Evolutionary conservation across 30 jellyfish, hydroid and myxozoan genomes (phyloP).

Genomic region (Pseudorhiza aurosa): DNA sequence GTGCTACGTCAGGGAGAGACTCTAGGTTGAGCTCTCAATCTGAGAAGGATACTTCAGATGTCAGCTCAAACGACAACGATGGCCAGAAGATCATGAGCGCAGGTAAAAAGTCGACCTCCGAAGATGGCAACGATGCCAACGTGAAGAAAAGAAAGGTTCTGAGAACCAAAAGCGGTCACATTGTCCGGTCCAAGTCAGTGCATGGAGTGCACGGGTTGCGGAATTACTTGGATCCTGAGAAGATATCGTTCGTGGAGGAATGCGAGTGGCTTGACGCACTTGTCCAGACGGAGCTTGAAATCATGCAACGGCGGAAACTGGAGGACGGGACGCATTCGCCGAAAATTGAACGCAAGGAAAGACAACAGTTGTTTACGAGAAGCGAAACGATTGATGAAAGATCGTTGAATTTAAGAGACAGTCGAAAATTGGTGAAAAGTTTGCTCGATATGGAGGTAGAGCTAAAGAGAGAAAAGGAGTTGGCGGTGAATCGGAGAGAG

Average conservation of each 20-base stretch:
- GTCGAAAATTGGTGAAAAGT: slow-evolving; percentile 41
- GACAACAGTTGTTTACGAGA: slow-evolving; percentile 16
- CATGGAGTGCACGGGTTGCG: slow-evolving; percentile 67
- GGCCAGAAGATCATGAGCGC: not conserved
- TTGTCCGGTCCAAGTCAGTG: slow-evolving; percentile 52
- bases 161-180: slow-evolving; percentile 55
- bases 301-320: slow-evolving; percentile 13
- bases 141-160: slow-evolving; percentile 41
- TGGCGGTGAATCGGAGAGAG: slow-evolving; percentile 3
- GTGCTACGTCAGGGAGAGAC: not conserved
- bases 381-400: slow-evolving; percentile 66
- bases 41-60: slow-evolving; percentile 18
- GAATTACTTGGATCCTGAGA: slow-evolving; percentile 34
- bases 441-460: slow-evolving; percentile 66
- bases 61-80: not conserved
- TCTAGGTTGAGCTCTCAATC: not conserved
- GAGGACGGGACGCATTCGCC: slow-evolving; percentile 35
- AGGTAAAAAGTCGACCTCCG: not conserved
- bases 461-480: slow-evolving; percentile 18
- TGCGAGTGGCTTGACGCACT: slow-evolving; percentile 72
- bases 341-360: not conserved
- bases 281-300: slow-evolving; percentile 53
- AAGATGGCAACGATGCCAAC: not conserved
- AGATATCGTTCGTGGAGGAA: slow-evolving; percentile 44
- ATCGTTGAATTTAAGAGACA: slow-evolving; percentile 25